These are phyloP conservation scores for Lucinisca nassula DNA, from an alignment of 2,888 invertebrate species.

Conservation along the genomic window DNA sequence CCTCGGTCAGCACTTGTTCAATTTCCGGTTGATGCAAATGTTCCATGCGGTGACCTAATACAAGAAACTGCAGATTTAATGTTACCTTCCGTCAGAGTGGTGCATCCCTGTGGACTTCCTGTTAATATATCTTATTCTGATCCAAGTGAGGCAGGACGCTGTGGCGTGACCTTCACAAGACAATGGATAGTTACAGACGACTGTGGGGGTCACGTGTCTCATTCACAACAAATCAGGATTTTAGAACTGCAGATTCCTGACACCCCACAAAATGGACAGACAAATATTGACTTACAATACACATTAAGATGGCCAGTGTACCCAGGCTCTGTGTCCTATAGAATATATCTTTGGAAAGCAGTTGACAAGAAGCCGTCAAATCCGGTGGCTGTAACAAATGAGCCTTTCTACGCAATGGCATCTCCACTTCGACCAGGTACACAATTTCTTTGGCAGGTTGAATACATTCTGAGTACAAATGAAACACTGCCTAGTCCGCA, in stretches of 20 bases:
- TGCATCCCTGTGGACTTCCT: slow-evolving; percentile 23
- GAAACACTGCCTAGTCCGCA: slow-evolving; percentile 31
- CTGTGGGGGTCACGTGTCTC: neutral
- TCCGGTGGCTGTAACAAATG: neutral
- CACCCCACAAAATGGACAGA: slow-evolving; percentile 37
- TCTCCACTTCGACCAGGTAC: slow-evolving; percentile 20
- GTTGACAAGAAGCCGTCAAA: neutral
- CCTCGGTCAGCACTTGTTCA: neutral
- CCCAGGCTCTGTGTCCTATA: neutral
- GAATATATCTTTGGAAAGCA: slow-evolving; percentile 29
- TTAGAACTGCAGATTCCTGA: slow-evolving; percentile 30
- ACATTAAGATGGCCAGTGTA: slow-evolving; percentile 18
- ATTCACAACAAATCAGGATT: slow-evolving; percentile 28
- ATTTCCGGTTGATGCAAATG: neutral
- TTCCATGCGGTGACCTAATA: slow-evolving; percentile 34
- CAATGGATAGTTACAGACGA: slow-evolving; percentile 31
- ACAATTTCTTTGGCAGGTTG: slow-evolving; percentile 52
- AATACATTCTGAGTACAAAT: slow-evolving; percentile 22
- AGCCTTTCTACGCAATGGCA: neutral
- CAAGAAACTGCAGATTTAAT: slow-evolving; percentile 11
- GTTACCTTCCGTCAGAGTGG: slow-evolving; percentile 11
- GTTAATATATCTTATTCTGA: neutral
- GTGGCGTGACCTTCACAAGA: slow-evolving; percentile 22
- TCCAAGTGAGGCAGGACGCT: neutral
- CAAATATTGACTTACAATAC: slow-evolving; percentile 12